Percentiles rank a stretch among this genome's conserved stretches.
These are phyloP conservation scores for Cephalopholis sonnerati DNA, from an alignment of 2,113 vertebrate species.

Conservation along the genomic window DNA sequence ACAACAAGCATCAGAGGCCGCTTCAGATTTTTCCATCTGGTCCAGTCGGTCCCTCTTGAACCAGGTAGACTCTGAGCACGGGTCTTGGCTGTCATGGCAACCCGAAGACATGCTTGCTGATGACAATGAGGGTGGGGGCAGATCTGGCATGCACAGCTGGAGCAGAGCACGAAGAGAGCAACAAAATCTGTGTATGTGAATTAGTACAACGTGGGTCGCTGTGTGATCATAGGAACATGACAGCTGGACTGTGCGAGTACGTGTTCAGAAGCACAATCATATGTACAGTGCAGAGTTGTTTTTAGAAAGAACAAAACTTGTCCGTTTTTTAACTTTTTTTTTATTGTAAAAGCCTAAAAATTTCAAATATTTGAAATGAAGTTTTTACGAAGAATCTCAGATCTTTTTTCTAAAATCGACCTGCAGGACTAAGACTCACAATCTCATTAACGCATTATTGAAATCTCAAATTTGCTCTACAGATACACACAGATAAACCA, in stretches of 20 bases:
- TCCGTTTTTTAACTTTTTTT: conserved; percentile 54
- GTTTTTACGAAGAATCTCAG: conserved; percentile 60
- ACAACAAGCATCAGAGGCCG: conserved; percentile 34
- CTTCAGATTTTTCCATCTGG: conserved; percentile 48
- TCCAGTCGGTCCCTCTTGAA: conserved; percentile 17
- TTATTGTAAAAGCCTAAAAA: conserved; percentile 46
- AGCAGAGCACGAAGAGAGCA: conserved; percentile 3
- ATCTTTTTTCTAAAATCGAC: conserved; percentile 56
- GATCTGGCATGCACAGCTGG: conserved; percentile 8
- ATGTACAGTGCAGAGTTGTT: conserved; percentile 44
- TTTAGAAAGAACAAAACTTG: conserved; percentile 59
- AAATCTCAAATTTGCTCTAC: conserved; percentile 19
- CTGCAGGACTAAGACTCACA: conserved; percentile 10
- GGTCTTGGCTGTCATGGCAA: conserved; percentile 17
- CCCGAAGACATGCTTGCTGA: not conserved
- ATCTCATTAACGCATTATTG: not conserved
- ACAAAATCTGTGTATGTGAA: conserved; percentile 15
- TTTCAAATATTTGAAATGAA: conserved; percentile 62
- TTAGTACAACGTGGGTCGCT: conserved; percentile 9
- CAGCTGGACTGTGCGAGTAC: conserved; percentile 63
- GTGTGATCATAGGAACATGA: conserved; percentile 25
- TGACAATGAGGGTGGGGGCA: not conserved
- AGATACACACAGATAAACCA: not conserved
- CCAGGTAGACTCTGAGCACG: conserved; percentile 25
- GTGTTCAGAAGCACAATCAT: conserved; percentile 73